Conservation (phyloP, 2,888 invertebrate species). For the Ommatoiulus sabulosus region DNA sequence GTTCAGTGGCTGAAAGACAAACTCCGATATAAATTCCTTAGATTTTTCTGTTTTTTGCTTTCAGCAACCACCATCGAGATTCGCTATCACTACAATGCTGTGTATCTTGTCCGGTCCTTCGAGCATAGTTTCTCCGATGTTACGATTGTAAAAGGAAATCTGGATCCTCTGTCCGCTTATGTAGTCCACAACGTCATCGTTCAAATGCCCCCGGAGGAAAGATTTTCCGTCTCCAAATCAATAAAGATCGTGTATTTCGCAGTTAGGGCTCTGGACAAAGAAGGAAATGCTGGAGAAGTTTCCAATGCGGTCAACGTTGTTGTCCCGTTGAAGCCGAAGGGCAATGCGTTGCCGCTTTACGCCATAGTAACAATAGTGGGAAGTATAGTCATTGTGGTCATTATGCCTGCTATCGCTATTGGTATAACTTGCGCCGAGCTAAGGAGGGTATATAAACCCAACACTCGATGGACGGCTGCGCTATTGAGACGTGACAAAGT, state of each 20-base stretch:
- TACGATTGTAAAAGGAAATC: neutral
- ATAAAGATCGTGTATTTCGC: conserved; percentile 38
- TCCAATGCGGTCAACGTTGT: conserved; percentile 20
- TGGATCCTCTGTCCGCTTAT: neutral
- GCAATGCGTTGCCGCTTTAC: neutral
- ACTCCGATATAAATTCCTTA: too few relatives aligned
- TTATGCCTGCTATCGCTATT: neutral
- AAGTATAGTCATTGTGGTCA: neutral
- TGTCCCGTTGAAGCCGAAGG: neutral
- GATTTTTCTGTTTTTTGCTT: neutral
- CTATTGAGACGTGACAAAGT: too few relatives aligned
- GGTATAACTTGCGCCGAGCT: neutral
- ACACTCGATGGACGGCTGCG: too few relatives aligned
- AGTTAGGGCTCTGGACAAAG: conserved; percentile 49
- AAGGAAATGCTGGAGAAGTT: conserved; percentile 39
- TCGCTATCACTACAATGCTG: conserved; percentile 1
- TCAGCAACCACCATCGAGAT: neutral
- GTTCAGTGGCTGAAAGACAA: too few relatives aligned
- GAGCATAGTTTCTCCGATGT: neutral
- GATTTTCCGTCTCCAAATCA: neutral
- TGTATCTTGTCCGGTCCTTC: neutral
- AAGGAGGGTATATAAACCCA: too few relatives aligned
- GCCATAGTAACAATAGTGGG: neutral
- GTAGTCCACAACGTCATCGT: conserved; percentile 20
- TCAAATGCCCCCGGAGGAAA: neutral